These are phyloP conservation scores for Alca torda DNA, from an alignment of 2,797 vertebrate species.

Conservation along the genomic window DNA sequence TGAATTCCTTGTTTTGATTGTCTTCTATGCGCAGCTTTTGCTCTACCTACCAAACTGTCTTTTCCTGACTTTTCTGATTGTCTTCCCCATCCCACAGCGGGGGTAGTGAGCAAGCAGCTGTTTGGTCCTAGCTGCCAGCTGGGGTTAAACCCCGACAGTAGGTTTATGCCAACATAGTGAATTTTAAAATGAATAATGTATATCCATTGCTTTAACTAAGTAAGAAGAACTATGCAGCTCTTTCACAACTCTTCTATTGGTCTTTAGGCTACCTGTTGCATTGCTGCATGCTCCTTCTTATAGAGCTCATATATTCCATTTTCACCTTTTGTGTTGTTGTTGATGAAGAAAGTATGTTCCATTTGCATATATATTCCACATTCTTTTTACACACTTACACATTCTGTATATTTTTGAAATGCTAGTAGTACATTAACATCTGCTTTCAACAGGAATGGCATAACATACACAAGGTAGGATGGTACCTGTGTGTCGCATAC, in stretches of 20 bases:
- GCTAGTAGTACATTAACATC: not conserved
- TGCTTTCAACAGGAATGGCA: not conserved
- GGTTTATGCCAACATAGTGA: not conserved
- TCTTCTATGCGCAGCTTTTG: not conserved
- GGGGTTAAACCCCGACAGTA: not conserved
- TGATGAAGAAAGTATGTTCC: not conserved
- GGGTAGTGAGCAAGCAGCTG: not conserved
- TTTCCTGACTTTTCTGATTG: not conserved
- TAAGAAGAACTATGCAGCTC: not conserved
- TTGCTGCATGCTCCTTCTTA: not conserved
- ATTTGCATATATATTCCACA: not conserved
- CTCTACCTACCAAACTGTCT: not conserved
- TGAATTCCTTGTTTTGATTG: not conserved
- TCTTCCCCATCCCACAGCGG: not conserved
- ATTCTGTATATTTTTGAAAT: not conserved
- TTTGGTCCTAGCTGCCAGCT: not conserved
- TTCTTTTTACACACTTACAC: not conserved
- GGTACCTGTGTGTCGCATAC: not conserved
- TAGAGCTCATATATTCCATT: not conserved
- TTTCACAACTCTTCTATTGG: not conserved
- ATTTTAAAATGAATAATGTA: not conserved
- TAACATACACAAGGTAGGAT: not conserved
- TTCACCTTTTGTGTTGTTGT: not conserved
- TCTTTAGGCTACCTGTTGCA: not conserved
- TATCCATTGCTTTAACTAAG: not conserved